Evolutionary conservation across 2,113 vertebrate genomes (phyloP), one percentile per base, ranked within the genome.

Genomic region (Pica pica): DNA sequence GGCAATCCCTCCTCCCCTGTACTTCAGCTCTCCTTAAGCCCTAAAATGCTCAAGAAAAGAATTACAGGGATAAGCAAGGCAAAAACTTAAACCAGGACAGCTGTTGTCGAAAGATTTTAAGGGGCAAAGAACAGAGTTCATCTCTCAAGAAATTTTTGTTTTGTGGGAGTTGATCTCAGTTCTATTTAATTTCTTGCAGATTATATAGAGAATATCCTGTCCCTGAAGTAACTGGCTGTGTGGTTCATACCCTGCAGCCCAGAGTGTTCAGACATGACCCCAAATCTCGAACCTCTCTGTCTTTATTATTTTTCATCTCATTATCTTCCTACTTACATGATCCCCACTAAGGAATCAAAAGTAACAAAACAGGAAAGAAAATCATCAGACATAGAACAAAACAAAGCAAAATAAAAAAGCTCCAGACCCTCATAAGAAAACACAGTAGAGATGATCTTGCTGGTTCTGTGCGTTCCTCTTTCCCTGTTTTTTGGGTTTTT

Each of bases 61-160:
- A 95, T 90, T 89, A 90, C 35, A 71, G 27, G 23, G 60, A 82
- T 87, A 92, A 96, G 7, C 19, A 26, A 49, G 18, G n/a, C 26
- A 90, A 75, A 92, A 95, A 81, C 46, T 74, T 67, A 92, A 91
- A 94, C 11, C 87, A 57, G 47, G 73, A 71, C 80, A 95, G 89
- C 71, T 92, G 79, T 39, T 74, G 47, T n/a, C 87, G 70, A 60
- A 95, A 60, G 33, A 89, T 56, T 75, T 83, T 50, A 92, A 84
- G 63, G 49, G 42, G 15, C 15, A 93, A 89, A 68, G 53, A 82
- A 82, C 7, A 49, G 27, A 71, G 39, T 52, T 83, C 37, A 35
- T 78, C 28, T 78, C 42, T 79, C 13, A 75, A 77, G 7, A 89
- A 68, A 56, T 24, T 56, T 26, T 47, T 23, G 55, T 44, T 31